Base-by-base conservation (phyloP, 1,140 invertebrate species). In the Euschistus heros region DNA sequence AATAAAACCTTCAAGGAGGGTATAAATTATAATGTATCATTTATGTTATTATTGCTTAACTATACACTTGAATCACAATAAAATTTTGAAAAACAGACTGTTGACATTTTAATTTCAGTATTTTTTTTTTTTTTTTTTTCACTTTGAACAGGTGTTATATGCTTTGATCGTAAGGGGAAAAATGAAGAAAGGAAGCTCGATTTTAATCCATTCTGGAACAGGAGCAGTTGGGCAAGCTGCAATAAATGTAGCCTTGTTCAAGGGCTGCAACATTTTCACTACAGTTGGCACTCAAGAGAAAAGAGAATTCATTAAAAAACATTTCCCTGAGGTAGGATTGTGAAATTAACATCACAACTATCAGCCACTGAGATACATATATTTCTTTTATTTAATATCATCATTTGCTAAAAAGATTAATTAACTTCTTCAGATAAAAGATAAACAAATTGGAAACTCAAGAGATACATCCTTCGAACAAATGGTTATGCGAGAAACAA, bases 221-320 rank as follows among this genome's bases (percentile, higher is more conserved):
- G 88, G 89, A 61, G 89, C 87, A 33, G 82, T 91, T 27, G 89
- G 89, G 17, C 87, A 88, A 76, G 87, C 88, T 15, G 88, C 89
- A 2, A 91, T 92, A 57, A 76, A 78, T 55, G 75, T 91, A 37
- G 86, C 86, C 0, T 75, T 88, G 0, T 72, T 75, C 66, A 73
- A 80, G 68, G 82, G 81, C 0, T 89, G 86, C 70, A 80, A 83
- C 67, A 79, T 89, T 0, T 88, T 81, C 70, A 85, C 84, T 0
- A 88, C 86, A 8, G 85, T 88, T 6, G 84, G 85, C 18, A 82
- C 86, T 0, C 71, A 76, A 20, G 83, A 89, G 65, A 92, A 92
- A 73, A 78, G 82, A 60, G 76, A 81, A 8, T 50, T 50, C 47
- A 50, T 20, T 2, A 50, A n/a, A 22, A 50, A 50, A 50, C 47